Conservation (phyloP, 2,113 vertebrate species). For the Phylloscopus whistleri region DNA sequence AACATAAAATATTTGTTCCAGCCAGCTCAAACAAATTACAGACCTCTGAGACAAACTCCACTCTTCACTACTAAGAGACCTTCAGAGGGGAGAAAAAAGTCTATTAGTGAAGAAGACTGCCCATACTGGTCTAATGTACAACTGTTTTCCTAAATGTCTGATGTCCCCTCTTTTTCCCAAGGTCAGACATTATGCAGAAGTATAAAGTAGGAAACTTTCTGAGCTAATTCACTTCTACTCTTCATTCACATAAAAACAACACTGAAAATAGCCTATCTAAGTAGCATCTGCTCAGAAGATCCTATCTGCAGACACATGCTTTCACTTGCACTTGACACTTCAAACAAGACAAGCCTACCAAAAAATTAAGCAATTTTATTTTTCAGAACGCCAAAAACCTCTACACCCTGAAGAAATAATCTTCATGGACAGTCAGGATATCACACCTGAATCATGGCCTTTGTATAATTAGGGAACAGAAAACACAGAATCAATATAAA, state of each 20-base stretch:
- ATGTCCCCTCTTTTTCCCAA: not conserved
- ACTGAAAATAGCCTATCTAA: not conserved
- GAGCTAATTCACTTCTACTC: not conserved
- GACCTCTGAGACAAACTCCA: not conserved
- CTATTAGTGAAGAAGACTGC: not conserved
- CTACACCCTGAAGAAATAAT: not conserved
- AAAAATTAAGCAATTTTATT: not conserved
- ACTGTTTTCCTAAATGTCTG: not conserved
- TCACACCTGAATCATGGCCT: not conserved
- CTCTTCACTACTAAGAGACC: not conserved
- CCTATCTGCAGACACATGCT: fast-evolving
- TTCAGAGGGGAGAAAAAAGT: not conserved
- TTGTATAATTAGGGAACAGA: not conserved
- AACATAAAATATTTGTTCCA: not conserved
- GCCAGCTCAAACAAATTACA: not conserved
- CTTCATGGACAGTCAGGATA: not conserved
- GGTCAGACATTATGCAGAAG: not conserved
- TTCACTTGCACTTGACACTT: not conserved
- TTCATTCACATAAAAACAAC: not conserved
- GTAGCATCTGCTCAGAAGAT: not conserved
- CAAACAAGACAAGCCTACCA: not conserved
- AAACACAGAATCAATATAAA: not conserved
- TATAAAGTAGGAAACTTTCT: not conserved
- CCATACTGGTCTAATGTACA: not conserved
- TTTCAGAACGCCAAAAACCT: not conserved